Evolutionary conservation across 2,797 vertebrate species (phyloP).

Genomic region (Epinephelus awoara): DNA sequence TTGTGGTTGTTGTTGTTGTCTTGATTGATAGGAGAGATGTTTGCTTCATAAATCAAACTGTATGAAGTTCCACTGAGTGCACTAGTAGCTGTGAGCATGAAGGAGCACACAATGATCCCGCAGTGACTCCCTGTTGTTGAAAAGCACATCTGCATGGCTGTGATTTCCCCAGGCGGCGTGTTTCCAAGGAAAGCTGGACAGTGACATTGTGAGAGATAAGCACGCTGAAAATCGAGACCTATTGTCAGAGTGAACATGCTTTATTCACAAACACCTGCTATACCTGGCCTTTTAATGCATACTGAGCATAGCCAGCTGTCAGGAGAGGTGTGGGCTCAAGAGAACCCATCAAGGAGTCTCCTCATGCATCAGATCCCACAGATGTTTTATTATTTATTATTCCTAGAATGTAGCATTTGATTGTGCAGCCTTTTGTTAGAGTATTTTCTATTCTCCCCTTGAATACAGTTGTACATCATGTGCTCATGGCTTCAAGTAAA

Average conservation of each 20-base stretch:
- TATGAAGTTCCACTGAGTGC: background rate
- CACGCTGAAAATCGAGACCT: conserved; percentile 41
- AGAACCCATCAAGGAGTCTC: conserved; percentile 41
- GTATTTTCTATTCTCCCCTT: conserved; percentile 5
- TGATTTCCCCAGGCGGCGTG: conserved; percentile 58
- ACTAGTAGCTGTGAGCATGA: conserved; percentile 7
- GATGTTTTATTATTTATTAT: conserved; percentile 50
- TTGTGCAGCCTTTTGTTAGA: background rate
- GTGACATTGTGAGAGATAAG: conserved; percentile 53
- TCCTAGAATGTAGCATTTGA: conserved; percentile 13
- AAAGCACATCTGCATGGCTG: conserved; percentile 58
- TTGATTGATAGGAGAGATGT: conserved; percentile 32
- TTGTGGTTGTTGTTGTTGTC: conserved; percentile 24
- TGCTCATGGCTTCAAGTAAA: background rate
- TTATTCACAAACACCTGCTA: conserved; percentile 74
- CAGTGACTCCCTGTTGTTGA: conserved; percentile 32
- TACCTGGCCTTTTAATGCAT: conserved; percentile 66
- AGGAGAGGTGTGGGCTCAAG: conserved; percentile 7
- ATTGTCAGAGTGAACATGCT: conserved; percentile 52
- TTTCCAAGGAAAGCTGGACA: conserved; percentile 50
- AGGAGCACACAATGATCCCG: conserved; percentile 18
- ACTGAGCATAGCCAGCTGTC: conserved; percentile 58
- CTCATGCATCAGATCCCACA: conserved; percentile 33
- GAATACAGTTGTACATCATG: background rate
- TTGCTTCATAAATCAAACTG: conserved; percentile 10